Conservation (phyloP, 2,113 vertebrate species). For the Chaetodon auriga region DNA sequence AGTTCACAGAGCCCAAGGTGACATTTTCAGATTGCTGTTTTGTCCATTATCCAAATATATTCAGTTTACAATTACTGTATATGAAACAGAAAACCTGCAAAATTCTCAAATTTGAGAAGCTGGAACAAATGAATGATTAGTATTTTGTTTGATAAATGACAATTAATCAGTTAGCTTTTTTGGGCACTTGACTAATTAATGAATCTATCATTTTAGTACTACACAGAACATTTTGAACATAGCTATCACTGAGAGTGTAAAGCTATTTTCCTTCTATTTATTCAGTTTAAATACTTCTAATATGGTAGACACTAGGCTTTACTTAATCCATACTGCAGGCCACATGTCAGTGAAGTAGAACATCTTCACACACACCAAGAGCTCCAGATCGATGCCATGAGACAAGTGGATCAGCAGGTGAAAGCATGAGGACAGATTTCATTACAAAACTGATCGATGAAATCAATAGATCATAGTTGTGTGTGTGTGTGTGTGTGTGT, state of each 20-base stretch:
- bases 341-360: constrained; percentile 23
- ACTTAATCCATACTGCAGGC: not conserved
- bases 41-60: not conserved
- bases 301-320: not conserved
- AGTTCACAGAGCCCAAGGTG: not conserved
- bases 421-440: constrained; percentile 50
- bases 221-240: not conserved
- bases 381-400: constrained; percentile 14
- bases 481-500: constrained; percentile 29
- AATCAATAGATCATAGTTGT: constrained; percentile 29
- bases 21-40: not conserved
- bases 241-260: not conserved
- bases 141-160: too few relatives aligned
- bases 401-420: constrained; percentile 5
- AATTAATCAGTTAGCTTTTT: not conserved
- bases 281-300: not conserved
- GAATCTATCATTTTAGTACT: not conserved
- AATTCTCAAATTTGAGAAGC: not conserved
- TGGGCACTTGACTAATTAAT: not conserved
- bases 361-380: constrained; percentile 14
- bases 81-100: not conserved
- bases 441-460: constrained; percentile 37
- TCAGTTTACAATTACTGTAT: not conserved
- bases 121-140: not conserved
- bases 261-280: not conserved